Evolutionary conservation across 2,888 invertebrate species (phyloP).

Genomic region (Tromatobia lineatoria): DNA sequence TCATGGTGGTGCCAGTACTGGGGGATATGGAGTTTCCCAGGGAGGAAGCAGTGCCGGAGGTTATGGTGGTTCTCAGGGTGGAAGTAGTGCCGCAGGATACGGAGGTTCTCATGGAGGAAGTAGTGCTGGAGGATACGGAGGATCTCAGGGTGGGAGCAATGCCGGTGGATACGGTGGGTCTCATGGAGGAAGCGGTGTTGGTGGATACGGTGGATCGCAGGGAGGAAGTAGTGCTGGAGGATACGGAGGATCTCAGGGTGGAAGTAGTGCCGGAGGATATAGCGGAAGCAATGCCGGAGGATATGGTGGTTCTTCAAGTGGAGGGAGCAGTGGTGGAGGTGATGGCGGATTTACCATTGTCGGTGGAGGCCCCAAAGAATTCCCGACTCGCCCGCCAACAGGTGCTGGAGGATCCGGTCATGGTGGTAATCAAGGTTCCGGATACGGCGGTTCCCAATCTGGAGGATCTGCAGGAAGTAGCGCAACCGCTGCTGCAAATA

Average conservation of each 20-base stretch:
- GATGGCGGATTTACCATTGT: slow-evolving; percentile 13
- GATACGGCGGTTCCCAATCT: slow-evolving; percentile 23
- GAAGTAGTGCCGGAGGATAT: too few species aligned
- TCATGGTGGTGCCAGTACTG: slow-evolving; percentile 25
- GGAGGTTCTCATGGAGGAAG: slow-evolving; percentile 32
- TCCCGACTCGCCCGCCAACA: slow-evolving; percentile 50
- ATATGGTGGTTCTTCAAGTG: slow-evolving; percentile 35
- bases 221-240: slow-evolving; percentile 26
- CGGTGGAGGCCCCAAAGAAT: slow-evolving; percentile 30
- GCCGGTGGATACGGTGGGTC: slow-evolving; percentile 25
- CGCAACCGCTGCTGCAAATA: slow-evolving; percentile 40
- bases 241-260: too few species aligned
- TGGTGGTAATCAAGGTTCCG: slow-evolving; percentile 37
- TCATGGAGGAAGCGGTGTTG: slow-evolving; percentile 19
- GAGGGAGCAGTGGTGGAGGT: slow-evolving; percentile 14
- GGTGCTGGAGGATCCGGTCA: slow-evolving; percentile 8
- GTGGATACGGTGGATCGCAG: slow-evolving; percentile 15
- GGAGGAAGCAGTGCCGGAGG: slow-evolving; percentile 29
- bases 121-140: slow-evolving; percentile 34
- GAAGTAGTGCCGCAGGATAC: slow-evolving; percentile 32
- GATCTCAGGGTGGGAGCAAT: neutral
- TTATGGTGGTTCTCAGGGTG: slow-evolving; percentile 45
- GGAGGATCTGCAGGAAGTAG: slow-evolving; percentile 9
- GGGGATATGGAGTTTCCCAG: slow-evolving; percentile 20
- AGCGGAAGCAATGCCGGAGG: slow-evolving; percentile 32